These are phyloP conservation scores for Petrocephalus schoutedeni DNA, from an alignment of 2,797 vertebrate genomes.

Conservation along the genomic window DNA sequence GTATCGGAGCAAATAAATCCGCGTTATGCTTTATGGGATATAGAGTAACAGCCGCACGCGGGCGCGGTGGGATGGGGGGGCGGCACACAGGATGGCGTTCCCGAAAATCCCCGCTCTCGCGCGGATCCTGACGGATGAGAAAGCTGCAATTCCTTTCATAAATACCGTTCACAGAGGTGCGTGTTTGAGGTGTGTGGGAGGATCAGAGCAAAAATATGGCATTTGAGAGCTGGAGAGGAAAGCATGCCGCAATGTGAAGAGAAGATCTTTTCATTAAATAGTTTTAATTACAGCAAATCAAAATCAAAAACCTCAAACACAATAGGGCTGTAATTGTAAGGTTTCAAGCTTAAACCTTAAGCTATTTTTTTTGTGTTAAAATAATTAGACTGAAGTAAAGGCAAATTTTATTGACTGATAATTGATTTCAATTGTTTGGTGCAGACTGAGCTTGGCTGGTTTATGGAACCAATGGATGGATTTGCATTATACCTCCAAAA, in stretches of 20 bases:
- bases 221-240: not conserved
- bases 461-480: not conserved
- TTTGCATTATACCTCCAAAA: not conserved
- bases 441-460: not conserved
- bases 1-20: not conserved
- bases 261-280: not conserved
- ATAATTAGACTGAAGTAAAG: not conserved
- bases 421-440: constrained; percentile 19
- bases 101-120: not conserved
- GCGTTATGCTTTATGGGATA: not conserved
- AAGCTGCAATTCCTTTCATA: not conserved
- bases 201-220: not conserved
- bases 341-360: not conserved
- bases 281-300: not conserved
- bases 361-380: not conserved
- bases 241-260: not conserved
- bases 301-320: not conserved
- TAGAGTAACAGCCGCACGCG: not conserved
- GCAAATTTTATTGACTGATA: constrained; percentile 5
- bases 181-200: not conserved
- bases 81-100: not conserved
- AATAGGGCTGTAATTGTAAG: not conserved
- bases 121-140: not conserved
- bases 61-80: not conserved
- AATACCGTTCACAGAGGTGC: not conserved